phyloP scores from a whole-genome alignment of 1,140 invertebrate species.

The Callitettix versicolor region DNA sequence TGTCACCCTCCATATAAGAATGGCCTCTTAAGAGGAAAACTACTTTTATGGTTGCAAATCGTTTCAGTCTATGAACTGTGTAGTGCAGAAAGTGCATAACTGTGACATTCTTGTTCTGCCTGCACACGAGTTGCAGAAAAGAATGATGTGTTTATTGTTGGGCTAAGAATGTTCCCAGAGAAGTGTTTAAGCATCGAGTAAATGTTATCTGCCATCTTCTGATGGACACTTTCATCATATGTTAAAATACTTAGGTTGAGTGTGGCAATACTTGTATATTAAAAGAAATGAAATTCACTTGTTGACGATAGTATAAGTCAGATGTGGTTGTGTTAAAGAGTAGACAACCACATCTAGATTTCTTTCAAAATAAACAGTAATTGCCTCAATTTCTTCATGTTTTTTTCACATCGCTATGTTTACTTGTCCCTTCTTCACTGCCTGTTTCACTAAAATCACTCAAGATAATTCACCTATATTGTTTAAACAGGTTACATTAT shows the following conservation, averaged over 20 bases:
- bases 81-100: slow-evolving; percentile 18
- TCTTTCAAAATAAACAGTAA: slow-evolving; percentile 11
- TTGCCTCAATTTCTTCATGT: slow-evolving; percentile 1
- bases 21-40: slow-evolving; percentile 21
- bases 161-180: slow-evolving; percentile 13
- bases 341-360: too few species aligned
- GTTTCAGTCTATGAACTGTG: slow-evolving; percentile 17
- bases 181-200: slow-evolving; percentile 19
- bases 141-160: slow-evolving; percentile 10
- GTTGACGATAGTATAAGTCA: background rate
- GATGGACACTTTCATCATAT: slow-evolving; percentile 19
- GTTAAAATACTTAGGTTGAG: slow-evolving; percentile 18
- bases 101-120: slow-evolving; percentile 19
- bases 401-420: background rate
- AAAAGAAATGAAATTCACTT: background rate
- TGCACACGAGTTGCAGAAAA: slow-evolving; percentile 23
- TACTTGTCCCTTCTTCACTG: too few species aligned
- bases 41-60: slow-evolving; percentile 15
- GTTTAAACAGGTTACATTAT: too few species aligned
- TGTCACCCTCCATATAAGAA: too few species aligned
- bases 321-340: slow-evolving; percentile 5
- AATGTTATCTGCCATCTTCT: slow-evolving; percentile 21
- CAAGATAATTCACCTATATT: too few species aligned
- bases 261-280: background rate
- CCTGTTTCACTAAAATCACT: too few species aligned